A percentile compares a stretch with the other conserved stretches of the same genome.
Evolutionary conservation across 2,888 invertebrate species (phyloP).

Genomic region (Zygaena filipendulae): DNA sequence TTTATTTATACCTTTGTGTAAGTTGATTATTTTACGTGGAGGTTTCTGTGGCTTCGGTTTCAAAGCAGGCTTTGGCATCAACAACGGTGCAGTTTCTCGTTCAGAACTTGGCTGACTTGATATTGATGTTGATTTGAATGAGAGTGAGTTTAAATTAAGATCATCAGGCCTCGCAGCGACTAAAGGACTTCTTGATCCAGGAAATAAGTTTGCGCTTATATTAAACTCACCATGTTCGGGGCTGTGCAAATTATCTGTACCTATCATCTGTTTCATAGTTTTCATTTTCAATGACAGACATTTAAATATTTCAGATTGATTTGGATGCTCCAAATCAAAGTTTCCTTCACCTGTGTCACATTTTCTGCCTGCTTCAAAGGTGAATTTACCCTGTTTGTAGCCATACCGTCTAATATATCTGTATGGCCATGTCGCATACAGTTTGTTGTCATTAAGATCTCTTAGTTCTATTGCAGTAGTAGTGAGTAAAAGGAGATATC

Average conservation of each 20-base stretch:
- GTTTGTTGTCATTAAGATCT: conserved; percentile 71
- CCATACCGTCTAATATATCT: conserved; percentile 86
- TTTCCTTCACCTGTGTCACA: conserved; percentile 88
- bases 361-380: conserved; percentile 89
- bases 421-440: conserved; percentile 85
- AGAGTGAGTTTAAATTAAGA: conserved; percentile 50
- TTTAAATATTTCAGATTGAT: conserved; percentile 85
- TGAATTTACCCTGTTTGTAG: conserved; percentile 86
- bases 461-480: conserved; percentile 80
- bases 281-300: conserved; percentile 87
- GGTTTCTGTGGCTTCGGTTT: conserved; percentile 73
- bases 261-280: conserved; percentile 85
- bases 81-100: conserved; percentile 48
- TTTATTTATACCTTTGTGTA: conserved; percentile 43
- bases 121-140: conserved; percentile 52
- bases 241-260: conserved; percentile 72
- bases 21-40: conserved; percentile 66
- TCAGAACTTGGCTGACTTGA: conserved; percentile 52
- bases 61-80: conserved; percentile 66
- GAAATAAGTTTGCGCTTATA: conserved; percentile 82
- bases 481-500: conserved; percentile 80
- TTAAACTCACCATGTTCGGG: conserved; percentile 78
- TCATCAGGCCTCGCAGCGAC: conserved; percentile 71
- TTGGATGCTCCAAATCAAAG: conserved; percentile 82
- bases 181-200: conserved; percentile 83